phyloP scores from a whole-genome alignment of 2,113 vertebrate species.

The Ceuthmochares aereus region DNA sequence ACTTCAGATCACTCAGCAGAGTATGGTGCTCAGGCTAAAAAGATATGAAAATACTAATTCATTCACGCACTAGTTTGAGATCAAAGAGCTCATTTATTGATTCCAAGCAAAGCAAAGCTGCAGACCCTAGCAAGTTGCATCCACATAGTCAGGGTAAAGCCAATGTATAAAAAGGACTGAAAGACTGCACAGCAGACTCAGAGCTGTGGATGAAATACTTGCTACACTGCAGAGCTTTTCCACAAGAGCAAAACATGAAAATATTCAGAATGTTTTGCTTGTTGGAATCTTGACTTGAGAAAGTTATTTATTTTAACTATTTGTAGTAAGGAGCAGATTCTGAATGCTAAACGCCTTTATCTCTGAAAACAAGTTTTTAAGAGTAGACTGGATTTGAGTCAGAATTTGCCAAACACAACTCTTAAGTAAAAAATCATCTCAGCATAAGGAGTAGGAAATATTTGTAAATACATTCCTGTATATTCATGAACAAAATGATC shows the following conservation, averaged over 20 bases:
- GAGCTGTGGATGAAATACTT: neutral
- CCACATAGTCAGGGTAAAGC: neutral
- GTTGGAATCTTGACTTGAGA: neutral
- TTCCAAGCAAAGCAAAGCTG: neutral
- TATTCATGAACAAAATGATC: neutral
- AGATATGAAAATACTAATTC: neutral
- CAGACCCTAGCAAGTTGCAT: neutral
- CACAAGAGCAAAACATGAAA: neutral
- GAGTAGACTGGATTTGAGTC: neutral
- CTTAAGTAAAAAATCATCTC: neutral
- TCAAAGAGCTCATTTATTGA: slow-evolving; percentile 11
- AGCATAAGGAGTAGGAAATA: neutral
- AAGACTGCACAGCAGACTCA: neutral
- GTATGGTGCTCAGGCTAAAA: neutral
- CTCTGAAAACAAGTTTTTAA: neutral
- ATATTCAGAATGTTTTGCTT: neutral
- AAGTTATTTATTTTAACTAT: neutral
- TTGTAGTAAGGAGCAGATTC: neutral
- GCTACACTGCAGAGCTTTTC: neutral
- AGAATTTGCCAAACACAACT: neutral
- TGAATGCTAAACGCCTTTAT: neutral
- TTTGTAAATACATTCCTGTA: neutral
- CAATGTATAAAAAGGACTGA: neutral
- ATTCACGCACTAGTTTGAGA: neutral
- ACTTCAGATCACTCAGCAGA: neutral